Conservation (phyloP, 2,797 vertebrate genomes). For the Podargus strigoides region DNA sequence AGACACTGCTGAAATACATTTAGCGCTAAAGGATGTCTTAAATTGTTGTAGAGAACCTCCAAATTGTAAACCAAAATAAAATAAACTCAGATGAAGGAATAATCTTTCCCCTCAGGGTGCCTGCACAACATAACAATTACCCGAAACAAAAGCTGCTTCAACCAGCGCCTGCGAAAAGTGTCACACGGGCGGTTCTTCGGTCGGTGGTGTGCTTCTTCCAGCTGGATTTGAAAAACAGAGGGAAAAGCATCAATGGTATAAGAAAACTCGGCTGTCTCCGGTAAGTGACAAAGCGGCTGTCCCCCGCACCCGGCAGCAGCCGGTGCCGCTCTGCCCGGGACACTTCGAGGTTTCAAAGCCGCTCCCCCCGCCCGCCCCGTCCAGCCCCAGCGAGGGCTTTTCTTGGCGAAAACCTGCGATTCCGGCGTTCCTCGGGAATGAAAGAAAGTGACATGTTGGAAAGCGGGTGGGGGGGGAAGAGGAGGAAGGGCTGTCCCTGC, state of each 20-base stretch:
- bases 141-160: background rate
- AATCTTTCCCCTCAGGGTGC: background rate
- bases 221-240: background rate
- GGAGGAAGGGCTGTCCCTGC: background rate
- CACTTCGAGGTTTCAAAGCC: background rate
- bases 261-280: background rate
- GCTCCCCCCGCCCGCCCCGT: background rate
- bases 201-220: background rate
- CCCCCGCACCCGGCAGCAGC: background rate
- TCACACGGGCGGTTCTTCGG: background rate
- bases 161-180: background rate
- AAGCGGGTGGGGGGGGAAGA: background rate
- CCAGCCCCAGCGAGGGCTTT: background rate
- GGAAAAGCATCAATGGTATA: background rate
- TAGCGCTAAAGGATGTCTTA: background rate
- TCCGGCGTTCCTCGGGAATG: background rate
- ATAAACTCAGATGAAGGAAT: background rate
- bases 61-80: background rate
- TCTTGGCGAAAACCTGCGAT: background rate
- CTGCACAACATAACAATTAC: background rate
- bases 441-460: conserved; percentile 19
- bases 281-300: background rate
- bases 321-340: background rate
- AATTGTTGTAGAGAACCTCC: background rate
- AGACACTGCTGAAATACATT: background rate